Evolutionary conservation across 2,797 vertebrate species (phyloP).

Genomic region (Eospalax fontanierii): DNA sequence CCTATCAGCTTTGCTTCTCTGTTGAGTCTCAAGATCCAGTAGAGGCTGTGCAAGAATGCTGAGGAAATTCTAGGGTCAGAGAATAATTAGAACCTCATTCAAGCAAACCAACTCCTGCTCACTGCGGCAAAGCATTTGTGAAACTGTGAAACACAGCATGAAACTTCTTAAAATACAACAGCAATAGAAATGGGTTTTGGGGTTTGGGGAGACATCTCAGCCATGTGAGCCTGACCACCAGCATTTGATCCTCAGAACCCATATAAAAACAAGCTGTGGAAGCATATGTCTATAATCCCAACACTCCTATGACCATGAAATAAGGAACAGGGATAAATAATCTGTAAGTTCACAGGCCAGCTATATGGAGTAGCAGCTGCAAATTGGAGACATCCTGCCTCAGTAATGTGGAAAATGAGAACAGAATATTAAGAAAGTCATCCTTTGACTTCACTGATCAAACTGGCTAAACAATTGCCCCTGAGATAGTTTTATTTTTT

Average conservation of each 20-base stretch:
- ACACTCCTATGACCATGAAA: background rate
- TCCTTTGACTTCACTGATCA: no score
- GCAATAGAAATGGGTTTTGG: background rate
- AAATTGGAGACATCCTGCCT: no score
- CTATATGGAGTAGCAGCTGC: no score
- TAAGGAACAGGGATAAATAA: background rate
- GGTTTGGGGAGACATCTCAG: background rate
- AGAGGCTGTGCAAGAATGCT: fast-evolving
- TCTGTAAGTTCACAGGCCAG: background rate
- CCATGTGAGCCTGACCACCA: background rate
- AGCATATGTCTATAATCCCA: background rate
- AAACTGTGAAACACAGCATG: background rate
- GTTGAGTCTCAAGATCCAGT: fast-evolving
- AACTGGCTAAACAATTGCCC: background rate
- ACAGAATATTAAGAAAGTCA: no score
- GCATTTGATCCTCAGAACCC: background rate
- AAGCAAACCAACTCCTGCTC: background rate
- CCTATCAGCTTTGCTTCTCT: fast-evolving
- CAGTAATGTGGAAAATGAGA: no score
- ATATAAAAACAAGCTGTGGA: background rate
- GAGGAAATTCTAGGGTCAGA: background rate
- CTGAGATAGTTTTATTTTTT: background rate
- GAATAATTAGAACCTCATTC: fast-evolving
- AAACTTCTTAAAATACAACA: background rate
- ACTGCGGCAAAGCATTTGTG: no score